phyloP scores from a whole-genome alignment of 2,888 invertebrate genomes.

The Spisula solida region DNA sequence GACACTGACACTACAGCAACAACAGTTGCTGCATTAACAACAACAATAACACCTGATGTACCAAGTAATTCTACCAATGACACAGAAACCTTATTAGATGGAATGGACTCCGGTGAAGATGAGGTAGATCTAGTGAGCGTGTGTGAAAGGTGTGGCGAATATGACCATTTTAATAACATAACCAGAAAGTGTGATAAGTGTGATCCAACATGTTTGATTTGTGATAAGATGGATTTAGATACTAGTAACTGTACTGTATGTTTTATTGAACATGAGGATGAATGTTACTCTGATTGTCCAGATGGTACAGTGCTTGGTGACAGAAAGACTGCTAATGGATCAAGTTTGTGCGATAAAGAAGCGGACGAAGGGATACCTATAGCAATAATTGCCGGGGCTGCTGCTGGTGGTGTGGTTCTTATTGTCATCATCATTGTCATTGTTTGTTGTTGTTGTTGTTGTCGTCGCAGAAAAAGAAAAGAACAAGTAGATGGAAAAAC shows the following conservation, averaged over 20 bases:
- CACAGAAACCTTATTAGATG: background rate
- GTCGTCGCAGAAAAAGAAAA: background rate
- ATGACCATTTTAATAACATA: background rate
- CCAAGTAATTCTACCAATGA: background rate
- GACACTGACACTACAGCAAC: background rate
- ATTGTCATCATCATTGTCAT: background rate
- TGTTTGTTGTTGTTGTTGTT: slow-evolving; percentile 9
- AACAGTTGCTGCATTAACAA: background rate
- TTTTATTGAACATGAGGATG: background rate
- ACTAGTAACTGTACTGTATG: slow-evolving; percentile 35
- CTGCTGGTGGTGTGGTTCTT: background rate
- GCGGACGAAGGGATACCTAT: background rate
- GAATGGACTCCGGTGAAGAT: background rate
- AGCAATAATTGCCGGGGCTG: background rate
- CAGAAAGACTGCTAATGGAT: background rate
- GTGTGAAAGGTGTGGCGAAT: background rate
- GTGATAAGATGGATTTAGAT: background rate
- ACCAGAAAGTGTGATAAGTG: slow-evolving; percentile 7
- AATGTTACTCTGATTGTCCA: background rate
- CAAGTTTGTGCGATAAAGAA: background rate
- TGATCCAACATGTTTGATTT: background rate
- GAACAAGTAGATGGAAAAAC: background rate
- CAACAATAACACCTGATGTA: background rate
- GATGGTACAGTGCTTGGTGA: background rate
- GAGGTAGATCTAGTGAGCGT: background rate